Conservation (phyloP, 2,888 invertebrate genomes). For the Diaperis boleti region DNA sequence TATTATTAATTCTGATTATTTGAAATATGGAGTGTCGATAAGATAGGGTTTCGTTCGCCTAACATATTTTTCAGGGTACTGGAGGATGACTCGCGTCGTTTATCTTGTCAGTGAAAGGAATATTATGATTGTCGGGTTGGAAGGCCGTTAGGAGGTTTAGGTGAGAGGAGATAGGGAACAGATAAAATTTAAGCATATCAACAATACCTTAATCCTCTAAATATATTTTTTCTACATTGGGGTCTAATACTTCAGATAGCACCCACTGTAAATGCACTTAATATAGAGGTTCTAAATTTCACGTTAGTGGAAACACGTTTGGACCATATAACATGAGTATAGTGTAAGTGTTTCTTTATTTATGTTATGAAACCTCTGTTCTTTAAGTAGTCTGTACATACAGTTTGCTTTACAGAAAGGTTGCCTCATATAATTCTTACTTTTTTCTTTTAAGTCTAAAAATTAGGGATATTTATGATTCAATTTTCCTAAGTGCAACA, state of each 20-base stretch:
- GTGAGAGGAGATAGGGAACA: no score
- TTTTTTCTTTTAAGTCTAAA: neutral
- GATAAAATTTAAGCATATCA: no score
- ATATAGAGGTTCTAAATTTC: no score
- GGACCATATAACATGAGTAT: no score
- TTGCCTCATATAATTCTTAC: neutral
- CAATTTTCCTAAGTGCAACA: constrained; percentile 12
- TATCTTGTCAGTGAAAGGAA: constrained; percentile 20
- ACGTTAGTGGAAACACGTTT: no score
- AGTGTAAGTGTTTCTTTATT: no score
- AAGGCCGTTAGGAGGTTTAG: neutral
- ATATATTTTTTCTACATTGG: no score
- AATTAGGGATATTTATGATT: neutral
- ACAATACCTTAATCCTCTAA: no score
- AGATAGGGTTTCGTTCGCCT: constrained; percentile 15
- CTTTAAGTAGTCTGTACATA: neutral
- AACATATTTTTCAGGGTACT: constrained; percentile 16
- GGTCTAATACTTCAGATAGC: no score
- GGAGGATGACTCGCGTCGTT: constrained; percentile 12
- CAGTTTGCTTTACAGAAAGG: no score
- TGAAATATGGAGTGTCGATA: constrained; percentile 26
- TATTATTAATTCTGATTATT: constrained; percentile 23
- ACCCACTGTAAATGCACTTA: no score
- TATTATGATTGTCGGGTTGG: constrained; percentile 9
- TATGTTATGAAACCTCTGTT: no score